These are phyloP conservation scores for Liparis tanakae DNA, from an alignment of 2,797 vertebrate species.

Conservation along the genomic window DNA sequence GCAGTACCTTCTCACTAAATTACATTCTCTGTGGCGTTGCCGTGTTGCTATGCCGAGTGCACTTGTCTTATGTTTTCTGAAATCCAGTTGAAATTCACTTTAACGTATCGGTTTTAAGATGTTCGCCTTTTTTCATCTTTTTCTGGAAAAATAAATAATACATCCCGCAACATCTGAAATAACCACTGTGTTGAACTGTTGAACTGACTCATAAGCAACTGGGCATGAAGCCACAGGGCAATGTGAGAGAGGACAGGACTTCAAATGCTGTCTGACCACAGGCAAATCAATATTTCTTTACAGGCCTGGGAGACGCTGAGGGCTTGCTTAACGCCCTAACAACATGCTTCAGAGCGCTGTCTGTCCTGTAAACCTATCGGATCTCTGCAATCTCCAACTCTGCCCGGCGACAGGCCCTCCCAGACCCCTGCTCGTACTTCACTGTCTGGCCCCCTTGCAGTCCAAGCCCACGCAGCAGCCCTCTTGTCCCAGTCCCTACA, in stretches of 20 bases:
- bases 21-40: constrained; percentile 13
- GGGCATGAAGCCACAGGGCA: constrained; percentile 56
- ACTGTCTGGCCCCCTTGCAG: constrained; percentile 58
- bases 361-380: constrained; percentile 77
- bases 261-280: constrained; percentile 73
- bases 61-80: not conserved
- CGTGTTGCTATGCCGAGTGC: constrained; percentile 21
- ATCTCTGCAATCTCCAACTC: constrained; percentile 79
- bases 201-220: constrained; percentile 51
- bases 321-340: constrained; percentile 74
- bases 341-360: constrained; percentile 69
- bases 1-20: constrained; percentile 38
- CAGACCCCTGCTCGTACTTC: constrained; percentile 59
- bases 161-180: constrained; percentile 24
- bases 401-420: constrained; percentile 82
- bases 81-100: constrained; percentile 18
- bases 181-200: constrained; percentile 25
- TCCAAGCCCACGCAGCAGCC: constrained; percentile 53
- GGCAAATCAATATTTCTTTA: constrained; percentile 81
- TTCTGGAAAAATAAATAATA: not conserved
- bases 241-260: constrained; percentile 66
- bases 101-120: not conserved
- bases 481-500: constrained; percentile 61
- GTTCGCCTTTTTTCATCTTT: not conserved
- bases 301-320: constrained; percentile 72